phyloP scores from a whole-genome alignment of 37 sponge, comb jelly and placozoan genomes.

The Sycon ciliatum region DNA sequence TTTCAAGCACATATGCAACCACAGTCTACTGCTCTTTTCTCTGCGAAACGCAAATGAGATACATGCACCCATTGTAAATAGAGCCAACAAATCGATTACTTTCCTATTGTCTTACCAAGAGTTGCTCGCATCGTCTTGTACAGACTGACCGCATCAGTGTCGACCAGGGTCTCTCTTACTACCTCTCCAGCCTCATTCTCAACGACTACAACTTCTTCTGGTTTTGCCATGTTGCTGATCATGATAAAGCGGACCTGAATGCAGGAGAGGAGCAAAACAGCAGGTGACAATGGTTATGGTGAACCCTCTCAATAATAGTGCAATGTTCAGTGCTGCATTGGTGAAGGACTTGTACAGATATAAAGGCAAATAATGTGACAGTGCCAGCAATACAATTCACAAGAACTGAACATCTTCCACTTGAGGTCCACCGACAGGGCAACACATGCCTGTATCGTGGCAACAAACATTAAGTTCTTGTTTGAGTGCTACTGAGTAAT shows the following conservation, averaged over 20 bases:
- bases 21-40: no score
- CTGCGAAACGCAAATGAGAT: no score
- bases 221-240: slow-evolving; percentile 96
- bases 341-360: neutral
- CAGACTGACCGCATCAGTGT: slow-evolving; percentile 97
- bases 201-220: slow-evolving; percentile 96
- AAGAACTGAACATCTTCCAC: no score
- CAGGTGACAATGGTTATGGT: neutral
- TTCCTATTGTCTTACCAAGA: slow-evolving; percentile 78
- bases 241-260: slow-evolving; percentile 82
- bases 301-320: neutral
- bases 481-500: neutral
- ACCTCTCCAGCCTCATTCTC: slow-evolving; percentile 99
- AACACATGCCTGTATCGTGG: neutral
- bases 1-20: no score
- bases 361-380: no score
- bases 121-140: slow-evolving; percentile 99
- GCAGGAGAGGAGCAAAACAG: neutral
- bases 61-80: no score
- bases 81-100: no score
- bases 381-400: no score
- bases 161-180: slow-evolving; percentile 97
- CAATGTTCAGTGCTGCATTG: neutral
- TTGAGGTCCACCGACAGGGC: neutral
- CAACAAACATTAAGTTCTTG: neutral